Evolutionary conservation across 2,797 vertebrate genomes (phyloP).

Genomic region (Clarias fuscus): DNA sequence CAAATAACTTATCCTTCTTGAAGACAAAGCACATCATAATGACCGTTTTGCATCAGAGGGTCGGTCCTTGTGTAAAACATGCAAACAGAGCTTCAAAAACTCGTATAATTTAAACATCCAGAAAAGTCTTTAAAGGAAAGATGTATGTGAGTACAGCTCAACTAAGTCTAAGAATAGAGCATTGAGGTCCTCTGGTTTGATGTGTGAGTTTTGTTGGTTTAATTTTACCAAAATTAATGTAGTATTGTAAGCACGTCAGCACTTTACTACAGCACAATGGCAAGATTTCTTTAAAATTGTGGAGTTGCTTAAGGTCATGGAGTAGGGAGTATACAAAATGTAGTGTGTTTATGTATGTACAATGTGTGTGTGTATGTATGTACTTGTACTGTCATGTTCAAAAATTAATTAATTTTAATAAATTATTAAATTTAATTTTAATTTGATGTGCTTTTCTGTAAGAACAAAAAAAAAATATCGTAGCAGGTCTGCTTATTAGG

Average conservation of each 20-base stretch:
- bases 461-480: too few relatives aligned
- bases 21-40: too few relatives aligned
- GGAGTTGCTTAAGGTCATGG: background rate
- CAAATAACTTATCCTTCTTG: background rate
- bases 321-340: background rate
- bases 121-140: background rate
- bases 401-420: too few relatives aligned
- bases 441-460: too few relatives aligned
- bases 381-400: too few relatives aligned
- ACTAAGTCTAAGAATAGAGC: background rate
- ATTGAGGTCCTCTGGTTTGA: background rate
- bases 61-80: background rate
- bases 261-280: background rate
- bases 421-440: too few relatives aligned
- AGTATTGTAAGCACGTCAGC: background rate
- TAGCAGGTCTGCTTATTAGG: too few relatives aligned
- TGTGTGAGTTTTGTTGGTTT: background rate
- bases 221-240: background rate
- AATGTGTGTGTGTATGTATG: too few relatives aligned
- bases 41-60: background rate
- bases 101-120: background rate
- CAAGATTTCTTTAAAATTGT: background rate
- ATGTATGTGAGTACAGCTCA: background rate
- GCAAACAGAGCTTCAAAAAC: background rate
- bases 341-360: background rate